A percentile compares a stretch with the other conserved stretches of the same genome.
phyloP scores from a whole-genome alignment of 1,140 invertebrate genomes.

The Pseudomyrmex cubaensis region DNA sequence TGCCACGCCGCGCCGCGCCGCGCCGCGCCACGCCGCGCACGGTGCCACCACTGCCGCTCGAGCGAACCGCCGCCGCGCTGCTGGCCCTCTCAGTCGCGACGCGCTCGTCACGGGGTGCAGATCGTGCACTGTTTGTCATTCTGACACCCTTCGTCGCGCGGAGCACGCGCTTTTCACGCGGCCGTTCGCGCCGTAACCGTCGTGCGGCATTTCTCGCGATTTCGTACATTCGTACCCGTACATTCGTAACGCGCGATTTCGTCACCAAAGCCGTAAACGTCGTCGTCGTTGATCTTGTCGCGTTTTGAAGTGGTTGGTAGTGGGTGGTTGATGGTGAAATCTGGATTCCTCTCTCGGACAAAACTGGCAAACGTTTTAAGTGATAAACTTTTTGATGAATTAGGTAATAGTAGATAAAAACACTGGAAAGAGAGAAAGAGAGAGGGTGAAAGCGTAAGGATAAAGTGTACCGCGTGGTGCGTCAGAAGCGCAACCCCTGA shows the following conservation, averaged over 20 bases:
- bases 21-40: constrained; percentile 64
- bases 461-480: constrained; percentile 41
- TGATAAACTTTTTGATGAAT: constrained; percentile 1
- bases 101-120: constrained; percentile 84
- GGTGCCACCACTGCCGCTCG: constrained; percentile 65
- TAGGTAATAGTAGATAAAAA: constrained; percentile 15
- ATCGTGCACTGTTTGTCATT: constrained; percentile 75
- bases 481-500: neutral
- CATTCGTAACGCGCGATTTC: constrained; percentile 16
- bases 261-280: constrained; percentile 3
- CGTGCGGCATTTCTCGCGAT: constrained; percentile 26
- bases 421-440: neutral
- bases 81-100: constrained; percentile 83
- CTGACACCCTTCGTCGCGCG: constrained; percentile 64
- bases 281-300: constrained; percentile 23
- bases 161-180: constrained; percentile 56
- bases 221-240: constrained; percentile 6
- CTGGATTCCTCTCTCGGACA: constrained; percentile 25
- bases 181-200: constrained; percentile 36
- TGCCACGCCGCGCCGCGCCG: too few species aligned
- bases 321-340: constrained; percentile 51
- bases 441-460: neutral
- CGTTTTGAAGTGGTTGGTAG: constrained; percentile 45
- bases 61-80: constrained; percentile 66
- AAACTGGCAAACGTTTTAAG: neutral